A percentile compares a stretch with the other conserved stretches of the same genome.
These are phyloP conservation scores for Habroteleia sp. DNA, from an alignment of 2,888 invertebrate species.

Conservation along the genomic window DNA sequence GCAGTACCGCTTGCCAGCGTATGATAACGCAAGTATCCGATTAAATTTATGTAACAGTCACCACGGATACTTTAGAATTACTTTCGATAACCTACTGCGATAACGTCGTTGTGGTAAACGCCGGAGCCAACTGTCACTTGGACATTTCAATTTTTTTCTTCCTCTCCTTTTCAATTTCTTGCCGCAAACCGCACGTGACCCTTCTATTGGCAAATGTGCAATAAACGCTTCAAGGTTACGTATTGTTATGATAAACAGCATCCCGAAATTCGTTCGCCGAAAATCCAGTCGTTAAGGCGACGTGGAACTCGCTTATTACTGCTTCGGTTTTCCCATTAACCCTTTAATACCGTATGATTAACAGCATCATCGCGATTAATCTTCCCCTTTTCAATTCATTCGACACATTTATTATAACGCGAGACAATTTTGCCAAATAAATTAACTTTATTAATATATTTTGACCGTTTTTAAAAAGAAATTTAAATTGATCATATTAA, in stretches of 20 bases:
- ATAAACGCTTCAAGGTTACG: conserved; percentile 19
- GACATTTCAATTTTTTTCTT: conserved; percentile 5
- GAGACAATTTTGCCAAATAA: too few species aligned
- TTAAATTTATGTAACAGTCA: conserved; percentile 75
- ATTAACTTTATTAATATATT: too few species aligned
- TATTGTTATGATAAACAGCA: conserved; percentile 18
- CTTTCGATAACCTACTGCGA: conserved; percentile 65
- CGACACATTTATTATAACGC: too few species aligned
- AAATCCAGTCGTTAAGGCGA: too few species aligned
- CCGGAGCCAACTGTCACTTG: conserved; percentile 48
- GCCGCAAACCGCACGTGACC: conserved; percentile 34
- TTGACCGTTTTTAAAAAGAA: too few species aligned
- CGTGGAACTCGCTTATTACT: too few species aligned
- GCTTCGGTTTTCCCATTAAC: too few species aligned
- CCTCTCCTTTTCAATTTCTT: conserved; percentile 14
- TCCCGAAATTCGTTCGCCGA: conserved; percentile 2
- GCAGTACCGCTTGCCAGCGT: conserved; percentile 65
- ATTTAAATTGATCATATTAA: too few species aligned
- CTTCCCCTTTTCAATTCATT: too few species aligned
- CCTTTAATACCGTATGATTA: too few species aligned
- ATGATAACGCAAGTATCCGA: conserved; percentile 69
- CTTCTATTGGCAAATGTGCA: conserved; percentile 19
- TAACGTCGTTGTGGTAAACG: conserved; percentile 50
- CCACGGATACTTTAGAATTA: conserved; percentile 64
- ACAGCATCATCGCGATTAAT: too few species aligned